phyloP scores from a whole-genome alignment of 2,797 vertebrate species.

The Paguma larvata region DNA sequence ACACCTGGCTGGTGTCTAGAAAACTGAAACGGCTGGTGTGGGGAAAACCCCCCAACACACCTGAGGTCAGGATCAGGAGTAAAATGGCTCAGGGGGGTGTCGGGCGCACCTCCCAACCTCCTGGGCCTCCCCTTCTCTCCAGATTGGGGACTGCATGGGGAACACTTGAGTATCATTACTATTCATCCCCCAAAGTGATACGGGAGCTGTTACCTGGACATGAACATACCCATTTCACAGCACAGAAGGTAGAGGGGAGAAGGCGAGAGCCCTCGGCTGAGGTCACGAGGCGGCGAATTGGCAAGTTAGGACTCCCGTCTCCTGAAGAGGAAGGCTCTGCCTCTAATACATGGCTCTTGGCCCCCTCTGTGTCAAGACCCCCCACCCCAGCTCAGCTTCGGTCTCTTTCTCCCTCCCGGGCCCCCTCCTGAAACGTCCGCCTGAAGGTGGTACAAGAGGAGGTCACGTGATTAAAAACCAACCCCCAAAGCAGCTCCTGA shows the following conservation, averaged over 20 bases:
- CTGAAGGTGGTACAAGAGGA: not conserved
- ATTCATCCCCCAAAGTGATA: not conserved
- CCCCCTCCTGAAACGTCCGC: not conserved
- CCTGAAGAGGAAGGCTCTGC: not conserved
- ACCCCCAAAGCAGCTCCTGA: not conserved
- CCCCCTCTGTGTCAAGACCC: not conserved
- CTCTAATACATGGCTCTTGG: not conserved
- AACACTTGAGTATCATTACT: accelerated
- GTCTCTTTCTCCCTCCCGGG: not conserved
- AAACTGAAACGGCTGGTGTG: not conserved
- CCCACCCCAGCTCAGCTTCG: not conserved
- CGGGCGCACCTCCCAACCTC: not conserved
- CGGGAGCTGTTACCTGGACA: not conserved
- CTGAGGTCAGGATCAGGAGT: not conserved
- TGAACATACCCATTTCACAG: not conserved
- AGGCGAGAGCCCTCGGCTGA: too few relatives aligned
- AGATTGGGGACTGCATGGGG: not conserved
- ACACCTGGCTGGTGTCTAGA: not conserved
- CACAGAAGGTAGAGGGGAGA: not conserved
- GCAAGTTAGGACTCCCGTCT: not conserved
- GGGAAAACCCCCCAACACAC: not conserved
- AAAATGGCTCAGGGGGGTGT: not conserved
- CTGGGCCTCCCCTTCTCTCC: not conserved
- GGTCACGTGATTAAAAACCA: not conserved
- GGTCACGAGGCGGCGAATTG: accelerated